These are phyloP conservation scores for Alligator mississippiensis DNA, from an alignment of 2,113 vertebrate genomes.

Conservation along the genomic window DNA sequence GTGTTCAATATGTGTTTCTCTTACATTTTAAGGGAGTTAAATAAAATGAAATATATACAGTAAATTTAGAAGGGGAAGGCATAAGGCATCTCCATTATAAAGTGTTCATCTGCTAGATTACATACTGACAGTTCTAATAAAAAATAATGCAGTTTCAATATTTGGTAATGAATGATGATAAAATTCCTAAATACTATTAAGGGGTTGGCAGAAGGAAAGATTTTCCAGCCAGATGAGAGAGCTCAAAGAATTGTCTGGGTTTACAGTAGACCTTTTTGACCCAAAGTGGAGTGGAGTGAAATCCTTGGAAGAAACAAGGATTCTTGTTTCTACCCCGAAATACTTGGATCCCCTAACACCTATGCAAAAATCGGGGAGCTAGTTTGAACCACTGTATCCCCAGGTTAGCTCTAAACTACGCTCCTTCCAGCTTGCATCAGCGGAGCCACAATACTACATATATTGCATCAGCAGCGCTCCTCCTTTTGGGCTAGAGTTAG, in stretches of 20 bases:
- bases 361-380: neutral
- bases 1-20: neutral
- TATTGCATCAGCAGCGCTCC: neutral
- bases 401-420: neutral
- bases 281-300: too few species aligned
- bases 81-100: neutral
- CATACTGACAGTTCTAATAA: neutral
- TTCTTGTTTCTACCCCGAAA: neutral
- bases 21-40: neutral
- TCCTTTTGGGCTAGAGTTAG: neutral
- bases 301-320: neutral
- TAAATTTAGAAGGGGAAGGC: neutral
- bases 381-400: neutral
- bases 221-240: neutral
- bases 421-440: neutral
- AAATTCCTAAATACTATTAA: slow-evolving; percentile 12
- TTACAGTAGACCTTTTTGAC: neutral
- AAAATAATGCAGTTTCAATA: neutral
- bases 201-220: neutral
- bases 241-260: neutral
- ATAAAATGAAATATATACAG: neutral
- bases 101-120: neutral
- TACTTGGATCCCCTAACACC: neutral
- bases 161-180: neutral
- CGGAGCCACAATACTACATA: neutral